A percentile compares a stretch with the other conserved stretches of the same genome.
Evolutionary conservation across 1,140 invertebrate species (phyloP).

Genomic region (Manduca sexta): DNA sequence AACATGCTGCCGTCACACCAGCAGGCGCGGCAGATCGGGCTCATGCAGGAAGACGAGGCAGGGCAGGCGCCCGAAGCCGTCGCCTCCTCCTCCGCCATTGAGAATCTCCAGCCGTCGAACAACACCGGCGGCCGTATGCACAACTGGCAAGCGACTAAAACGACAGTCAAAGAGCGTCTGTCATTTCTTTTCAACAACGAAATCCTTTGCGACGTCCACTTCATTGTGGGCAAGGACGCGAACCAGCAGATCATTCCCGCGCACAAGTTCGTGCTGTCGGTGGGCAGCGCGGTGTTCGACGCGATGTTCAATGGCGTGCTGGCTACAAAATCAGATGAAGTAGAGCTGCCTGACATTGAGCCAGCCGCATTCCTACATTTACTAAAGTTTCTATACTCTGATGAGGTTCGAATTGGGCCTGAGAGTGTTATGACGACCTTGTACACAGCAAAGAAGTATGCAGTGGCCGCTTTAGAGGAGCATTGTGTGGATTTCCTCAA

Average conservation of each 20-base stretch:
- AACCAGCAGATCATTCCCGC: conserved; percentile 84
- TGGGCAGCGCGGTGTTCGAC: conserved; percentile 90
- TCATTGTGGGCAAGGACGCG: conserved; percentile 83
- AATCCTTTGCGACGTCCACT: conserved; percentile 86
- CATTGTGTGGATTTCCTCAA: conserved; percentile 91
- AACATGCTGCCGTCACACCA: conserved; percentile 70
- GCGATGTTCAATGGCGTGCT: conserved; percentile 89
- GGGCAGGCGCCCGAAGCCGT: conserved; percentile 39
- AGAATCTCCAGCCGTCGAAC: conserved; percentile 52
- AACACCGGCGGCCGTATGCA: conserved; percentile 65
- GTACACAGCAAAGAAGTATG: conserved; percentile 92
- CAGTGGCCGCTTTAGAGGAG: conserved; percentile 86
- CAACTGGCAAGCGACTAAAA: conserved; percentile 82
- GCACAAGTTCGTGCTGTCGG: conserved; percentile 88
- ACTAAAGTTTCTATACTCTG: conserved; percentile 85
- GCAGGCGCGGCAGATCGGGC: conserved; percentile 37
- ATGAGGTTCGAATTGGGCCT: conserved; percentile 89
- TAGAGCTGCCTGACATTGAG: conserved; percentile 89
- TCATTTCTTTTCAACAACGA: conserved; percentile 88
- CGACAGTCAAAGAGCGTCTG: conserved; percentile 84
- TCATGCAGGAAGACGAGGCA: conserved; percentile 44
- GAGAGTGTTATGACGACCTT: conserved; percentile 92
- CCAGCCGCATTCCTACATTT: conserved; percentile 83
- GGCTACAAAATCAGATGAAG: conserved; percentile 79
- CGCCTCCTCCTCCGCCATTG: conserved; percentile 55